These are phyloP conservation scores for Megaustenia siamemsis DNA, from an alignment of 2,888 invertebrate genomes.

Conservation along the genomic window DNA sequence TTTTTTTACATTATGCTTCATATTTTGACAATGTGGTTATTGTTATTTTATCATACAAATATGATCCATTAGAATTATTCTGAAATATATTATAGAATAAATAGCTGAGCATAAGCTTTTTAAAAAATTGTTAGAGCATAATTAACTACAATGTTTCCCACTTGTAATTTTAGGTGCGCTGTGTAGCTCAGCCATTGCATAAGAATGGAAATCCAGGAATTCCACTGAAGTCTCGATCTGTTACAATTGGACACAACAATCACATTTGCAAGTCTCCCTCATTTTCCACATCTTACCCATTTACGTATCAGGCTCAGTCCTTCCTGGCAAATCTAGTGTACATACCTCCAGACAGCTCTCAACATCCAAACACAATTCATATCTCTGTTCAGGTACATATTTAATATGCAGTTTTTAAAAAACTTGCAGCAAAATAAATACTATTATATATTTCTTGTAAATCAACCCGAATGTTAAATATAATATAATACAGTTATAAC, in stretches of 20 bases:
- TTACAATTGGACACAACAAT: conserved; percentile 75
- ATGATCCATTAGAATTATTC: no score
- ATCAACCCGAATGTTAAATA: no score
- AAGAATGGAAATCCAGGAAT: conserved; percentile 76
- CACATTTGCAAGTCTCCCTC: conserved; percentile 76
- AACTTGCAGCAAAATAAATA: no score
- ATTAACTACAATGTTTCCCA: neutral
- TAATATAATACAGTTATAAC: no score
- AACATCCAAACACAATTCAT: conserved; percentile 79
- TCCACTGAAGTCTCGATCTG: conserved; percentile 75
- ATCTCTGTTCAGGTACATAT: conserved; percentile 61
- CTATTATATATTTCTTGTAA: no score
- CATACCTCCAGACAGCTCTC: conserved; percentile 63
- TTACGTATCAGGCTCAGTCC: conserved; percentile 78
- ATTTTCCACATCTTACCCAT: conserved; percentile 61
- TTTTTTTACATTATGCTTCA: no score
- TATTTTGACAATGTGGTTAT: no score
- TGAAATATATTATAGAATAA: no score
- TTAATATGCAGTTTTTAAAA: no score
- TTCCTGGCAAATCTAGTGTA: conserved; percentile 79
- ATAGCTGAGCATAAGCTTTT: no score
- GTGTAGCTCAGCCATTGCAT: conserved; percentile 77
- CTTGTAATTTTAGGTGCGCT: conserved; percentile 70
- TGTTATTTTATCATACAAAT: no score
- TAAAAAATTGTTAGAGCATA: no score